Evolutionary conservation across 2,113 vertebrate genomes (phyloP).

Genomic region (Atrichornis clamosus): DNA sequence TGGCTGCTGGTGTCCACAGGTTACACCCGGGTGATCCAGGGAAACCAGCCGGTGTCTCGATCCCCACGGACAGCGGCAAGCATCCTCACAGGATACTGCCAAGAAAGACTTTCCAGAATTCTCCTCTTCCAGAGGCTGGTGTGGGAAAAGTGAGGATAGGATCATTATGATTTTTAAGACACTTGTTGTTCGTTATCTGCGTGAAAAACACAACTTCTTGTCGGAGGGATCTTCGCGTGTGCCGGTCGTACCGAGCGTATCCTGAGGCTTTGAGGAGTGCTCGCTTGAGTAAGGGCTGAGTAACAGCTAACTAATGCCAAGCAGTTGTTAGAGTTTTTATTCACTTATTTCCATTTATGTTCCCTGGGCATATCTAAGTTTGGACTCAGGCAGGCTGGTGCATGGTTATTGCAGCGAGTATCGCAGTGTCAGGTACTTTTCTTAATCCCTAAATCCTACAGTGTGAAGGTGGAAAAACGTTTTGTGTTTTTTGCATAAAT

Average conservation of each 20-base stretch:
- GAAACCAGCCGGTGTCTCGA: accelerated
- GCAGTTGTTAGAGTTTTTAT: not conserved
- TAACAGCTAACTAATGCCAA: not conserved
- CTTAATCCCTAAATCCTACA: not conserved
- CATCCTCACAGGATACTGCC: not conserved
- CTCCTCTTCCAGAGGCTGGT: not conserved
- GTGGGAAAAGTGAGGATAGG: not conserved
- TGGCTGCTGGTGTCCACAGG: not conserved
- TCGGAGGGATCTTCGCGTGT: accelerated
- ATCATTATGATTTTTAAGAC: not conserved
- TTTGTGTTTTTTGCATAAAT: not conserved
- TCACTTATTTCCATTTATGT: not conserved
- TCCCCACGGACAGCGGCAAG: accelerated
- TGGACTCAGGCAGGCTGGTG: not conserved
- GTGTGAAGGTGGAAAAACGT: not conserved
- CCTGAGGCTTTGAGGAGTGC: not conserved
- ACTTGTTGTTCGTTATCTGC: accelerated
- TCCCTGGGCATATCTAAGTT: not conserved
- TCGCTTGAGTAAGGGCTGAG: not conserved
- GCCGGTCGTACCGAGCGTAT: accelerated
- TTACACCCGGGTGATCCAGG: not conserved
- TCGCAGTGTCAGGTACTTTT: not conserved
- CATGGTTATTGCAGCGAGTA: accelerated
- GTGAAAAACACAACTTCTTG: not conserved
- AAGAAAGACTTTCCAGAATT: not conserved